Evolutionary conservation across 2,113 vertebrate species (phyloP), one percentile per base, ranked within the genome.

Genomic region (Butastur rufipennis): DNA sequence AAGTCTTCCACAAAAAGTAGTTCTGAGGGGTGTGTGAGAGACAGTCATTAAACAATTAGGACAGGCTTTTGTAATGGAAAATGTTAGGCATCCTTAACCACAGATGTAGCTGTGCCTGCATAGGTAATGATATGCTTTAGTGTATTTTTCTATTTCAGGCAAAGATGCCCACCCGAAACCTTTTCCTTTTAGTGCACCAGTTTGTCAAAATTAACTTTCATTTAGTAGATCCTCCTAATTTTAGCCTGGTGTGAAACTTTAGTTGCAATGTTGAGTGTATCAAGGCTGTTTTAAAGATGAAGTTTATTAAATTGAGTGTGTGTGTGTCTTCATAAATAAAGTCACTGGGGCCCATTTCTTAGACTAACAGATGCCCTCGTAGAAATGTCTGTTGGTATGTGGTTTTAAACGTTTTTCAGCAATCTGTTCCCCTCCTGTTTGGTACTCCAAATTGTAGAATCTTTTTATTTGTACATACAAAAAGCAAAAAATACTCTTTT

Each of bases 61-160:
- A 50, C 8, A 34, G n/a, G 7, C 55, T 92, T 38, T 56, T 52
- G 29, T 63, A 43, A 74, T 79, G 94, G 94, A 95, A 94, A 94
- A 74, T 56, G 38, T 88, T 92, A 90, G 75, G 38, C 63, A 79
- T 81, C 56, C 65, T 78, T 92, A 81, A 83, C 63, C 82, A 31
- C 67, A 32, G 83, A 47, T 56, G 48, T 80, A 83, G 83, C 58
- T 65, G 27, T 73, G 80, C 67, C 74, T 88, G 38, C 72, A 27
- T 47, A 74, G 72, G 80, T 79, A 81, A 85, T 70, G 63, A 86
- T 77, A 88, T 2, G 45, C 71, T 83, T 81, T 66, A 77, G 50
- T 43, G 42, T 74, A 12, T 73, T 83, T 86, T 92, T 66, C 91
- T 96, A 36, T 92, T 89, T 89, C 29, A 43, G 86, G 67, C 55